Percentiles rank a stretch among this genome's conserved stretches.
Conservation (phyloP, 2,797 vertebrate genomes). For the Dendrocincla tyrannina region DNA sequence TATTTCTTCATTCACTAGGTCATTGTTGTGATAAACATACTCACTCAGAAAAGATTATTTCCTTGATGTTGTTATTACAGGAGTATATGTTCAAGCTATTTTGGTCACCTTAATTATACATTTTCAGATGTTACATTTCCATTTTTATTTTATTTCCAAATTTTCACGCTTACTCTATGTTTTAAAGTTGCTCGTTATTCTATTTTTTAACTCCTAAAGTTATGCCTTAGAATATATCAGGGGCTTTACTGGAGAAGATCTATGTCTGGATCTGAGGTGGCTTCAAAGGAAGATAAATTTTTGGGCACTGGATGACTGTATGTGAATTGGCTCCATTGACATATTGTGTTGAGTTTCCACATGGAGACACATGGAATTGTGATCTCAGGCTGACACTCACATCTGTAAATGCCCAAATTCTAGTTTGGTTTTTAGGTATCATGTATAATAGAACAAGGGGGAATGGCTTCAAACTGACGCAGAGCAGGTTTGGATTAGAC, state of each 20-base stretch:
- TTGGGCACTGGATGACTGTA: background rate
- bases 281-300: background rate
- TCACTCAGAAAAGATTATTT: background rate
- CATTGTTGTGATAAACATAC: background rate
- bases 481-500: background rate
- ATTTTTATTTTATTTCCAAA: background rate
- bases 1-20: background rate
- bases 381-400: background rate
- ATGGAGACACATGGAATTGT: accelerated
- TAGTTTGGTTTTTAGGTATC: background rate
- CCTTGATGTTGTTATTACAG: background rate
- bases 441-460: background rate
- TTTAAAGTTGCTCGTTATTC: background rate
- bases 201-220: background rate
- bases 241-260: background rate
- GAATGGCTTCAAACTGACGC: background rate
- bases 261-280: background rate
- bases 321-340: background rate
- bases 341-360: background rate
- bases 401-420: background rate
- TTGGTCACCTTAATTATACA: background rate
- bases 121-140: background rate
- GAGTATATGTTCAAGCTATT: background rate
- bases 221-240: background rate
- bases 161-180: background rate